phyloP scores from a whole-genome alignment of 2,113 vertebrate species.

The Centropus bengalensis region DNA sequence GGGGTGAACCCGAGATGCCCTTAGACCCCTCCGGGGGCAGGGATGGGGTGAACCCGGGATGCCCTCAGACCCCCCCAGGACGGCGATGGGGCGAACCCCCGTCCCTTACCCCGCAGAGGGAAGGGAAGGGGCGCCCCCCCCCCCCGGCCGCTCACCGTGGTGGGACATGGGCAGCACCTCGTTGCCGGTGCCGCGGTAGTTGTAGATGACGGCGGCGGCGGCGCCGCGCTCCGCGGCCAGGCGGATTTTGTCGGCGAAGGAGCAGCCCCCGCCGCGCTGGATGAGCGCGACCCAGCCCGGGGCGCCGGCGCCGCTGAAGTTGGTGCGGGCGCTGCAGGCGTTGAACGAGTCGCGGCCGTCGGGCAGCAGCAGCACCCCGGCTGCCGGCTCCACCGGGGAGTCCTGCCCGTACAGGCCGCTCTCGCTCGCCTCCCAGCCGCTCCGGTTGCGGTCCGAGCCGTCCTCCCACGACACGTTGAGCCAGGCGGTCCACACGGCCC shows the following conservation, averaged over 20 bases:
- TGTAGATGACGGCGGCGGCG: slow-evolving; percentile 82
- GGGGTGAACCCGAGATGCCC: no score
- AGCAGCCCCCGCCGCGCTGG: slow-evolving; percentile 84
- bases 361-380: slow-evolving; percentile 77
- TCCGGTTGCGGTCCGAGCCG: slow-evolving; percentile 63
- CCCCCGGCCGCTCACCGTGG: slow-evolving; percentile 30
- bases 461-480: slow-evolving; percentile 80
- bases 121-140: no score
- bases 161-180: slow-evolving; percentile 87
- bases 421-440: slow-evolving; percentile 77
- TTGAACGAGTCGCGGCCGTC: slow-evolving; percentile 62
- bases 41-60: no score
- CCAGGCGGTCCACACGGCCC: slow-evolving; percentile 79
- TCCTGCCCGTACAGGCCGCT: slow-evolving; percentile 84
- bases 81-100: no score
- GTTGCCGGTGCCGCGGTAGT: slow-evolving; percentile 79
- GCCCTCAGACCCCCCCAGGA: no score
- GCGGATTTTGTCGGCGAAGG: slow-evolving; percentile 85
- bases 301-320: slow-evolving; percentile 62
- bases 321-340: slow-evolving; percentile 72
- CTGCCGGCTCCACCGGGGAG: slow-evolving; percentile 76
- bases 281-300: slow-evolving; percentile 83
- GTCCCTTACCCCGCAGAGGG: no score
- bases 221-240: slow-evolving; percentile 77
- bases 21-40: no score